These are phyloP conservation scores for Folsomia manolachei DNA, from an alignment of 2,888 invertebrate genomes.

Conservation along the genomic window DNA sequence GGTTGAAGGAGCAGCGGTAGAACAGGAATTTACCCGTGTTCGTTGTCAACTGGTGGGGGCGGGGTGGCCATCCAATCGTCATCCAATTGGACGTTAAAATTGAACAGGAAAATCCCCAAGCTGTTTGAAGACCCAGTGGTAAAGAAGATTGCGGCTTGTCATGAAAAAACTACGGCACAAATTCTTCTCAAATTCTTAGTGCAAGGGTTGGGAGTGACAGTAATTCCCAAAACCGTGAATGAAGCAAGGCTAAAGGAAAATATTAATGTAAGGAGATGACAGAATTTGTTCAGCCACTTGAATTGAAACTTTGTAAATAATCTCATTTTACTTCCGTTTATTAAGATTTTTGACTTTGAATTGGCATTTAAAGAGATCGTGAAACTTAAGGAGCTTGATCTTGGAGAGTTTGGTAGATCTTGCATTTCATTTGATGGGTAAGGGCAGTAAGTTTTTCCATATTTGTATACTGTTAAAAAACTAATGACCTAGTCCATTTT, in stretches of 20 bases:
- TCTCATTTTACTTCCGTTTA: not conserved
- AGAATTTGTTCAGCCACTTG: too few relatives aligned
- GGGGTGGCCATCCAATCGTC: not conserved
- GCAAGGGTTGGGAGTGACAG: slow-evolving; percentile 66
- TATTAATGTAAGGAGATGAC: slow-evolving; percentile 60
- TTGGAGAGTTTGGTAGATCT: slow-evolving; percentile 27
- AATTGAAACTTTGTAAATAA: not conserved
- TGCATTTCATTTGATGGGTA: slow-evolving; percentile 30
- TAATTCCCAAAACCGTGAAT: slow-evolving; percentile 82
- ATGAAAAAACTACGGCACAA: slow-evolving; percentile 71
- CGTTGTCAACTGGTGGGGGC: not conserved
- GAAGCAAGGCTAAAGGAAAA: slow-evolving; percentile 70
- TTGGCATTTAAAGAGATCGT: slow-evolving; percentile 25
- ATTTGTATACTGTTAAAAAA: not conserved
- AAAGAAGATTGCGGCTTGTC: slow-evolving; percentile 54
- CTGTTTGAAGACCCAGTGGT: slow-evolving; percentile 53
- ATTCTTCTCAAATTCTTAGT: slow-evolving; percentile 68
- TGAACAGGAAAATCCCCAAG: slow-evolving; percentile 23
- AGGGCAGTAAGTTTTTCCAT: not conserved
- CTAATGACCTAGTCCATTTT: too few relatives aligned
- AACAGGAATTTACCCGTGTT: too few relatives aligned
- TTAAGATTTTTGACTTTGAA: slow-evolving; percentile 34
- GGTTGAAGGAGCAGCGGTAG: too few relatives aligned
- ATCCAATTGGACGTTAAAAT: not conserved
- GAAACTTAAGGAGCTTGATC: slow-evolving; percentile 27